phyloP scores from a whole-genome alignment of 2,888 invertebrate genomes.

The Apantesis nais region DNA sequence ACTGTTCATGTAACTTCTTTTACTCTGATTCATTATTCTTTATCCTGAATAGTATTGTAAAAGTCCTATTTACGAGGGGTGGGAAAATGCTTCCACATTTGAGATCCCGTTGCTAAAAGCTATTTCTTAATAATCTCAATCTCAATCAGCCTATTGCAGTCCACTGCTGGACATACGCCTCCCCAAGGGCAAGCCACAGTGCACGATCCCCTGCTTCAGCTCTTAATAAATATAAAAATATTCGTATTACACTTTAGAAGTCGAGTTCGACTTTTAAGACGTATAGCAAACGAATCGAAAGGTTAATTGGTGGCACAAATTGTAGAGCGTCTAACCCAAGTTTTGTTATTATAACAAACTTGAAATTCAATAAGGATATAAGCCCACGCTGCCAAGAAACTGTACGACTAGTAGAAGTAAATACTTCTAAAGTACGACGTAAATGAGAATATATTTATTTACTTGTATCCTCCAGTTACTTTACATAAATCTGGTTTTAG shows the following conservation, averaged over 20 bases:
- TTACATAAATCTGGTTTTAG: too few species aligned
- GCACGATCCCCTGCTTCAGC: too few species aligned
- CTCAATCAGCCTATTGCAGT: too few species aligned
- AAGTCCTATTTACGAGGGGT: too few species aligned
- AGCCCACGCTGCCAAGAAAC: background rate
- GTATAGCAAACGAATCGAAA: background rate
- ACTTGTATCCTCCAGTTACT: too few species aligned
- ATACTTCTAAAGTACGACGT: background rate
- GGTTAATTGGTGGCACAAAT: background rate
- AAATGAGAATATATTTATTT: background rate
- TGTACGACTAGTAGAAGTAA: background rate
- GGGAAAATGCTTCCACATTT: too few species aligned
- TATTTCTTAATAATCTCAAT: background rate
- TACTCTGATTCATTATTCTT: too few species aligned
- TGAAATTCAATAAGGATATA: background rate
- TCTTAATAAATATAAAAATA: too few species aligned
- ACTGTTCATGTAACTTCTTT: too few species aligned
- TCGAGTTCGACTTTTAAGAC: background rate
- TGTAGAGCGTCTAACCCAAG: background rate
- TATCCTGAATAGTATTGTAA: too few species aligned
- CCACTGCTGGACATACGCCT: too few species aligned
- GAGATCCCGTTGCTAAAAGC: background rate
- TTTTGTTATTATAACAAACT: background rate
- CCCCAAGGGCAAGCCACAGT: too few species aligned
- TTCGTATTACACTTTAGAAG: background rate